Percentiles rank a stretch among this genome's conserved stretches.
These are phyloP conservation scores for Montifringilla adamsi DNA, from an alignment of 2,113 vertebrate genomes.

Conservation along the genomic window DNA sequence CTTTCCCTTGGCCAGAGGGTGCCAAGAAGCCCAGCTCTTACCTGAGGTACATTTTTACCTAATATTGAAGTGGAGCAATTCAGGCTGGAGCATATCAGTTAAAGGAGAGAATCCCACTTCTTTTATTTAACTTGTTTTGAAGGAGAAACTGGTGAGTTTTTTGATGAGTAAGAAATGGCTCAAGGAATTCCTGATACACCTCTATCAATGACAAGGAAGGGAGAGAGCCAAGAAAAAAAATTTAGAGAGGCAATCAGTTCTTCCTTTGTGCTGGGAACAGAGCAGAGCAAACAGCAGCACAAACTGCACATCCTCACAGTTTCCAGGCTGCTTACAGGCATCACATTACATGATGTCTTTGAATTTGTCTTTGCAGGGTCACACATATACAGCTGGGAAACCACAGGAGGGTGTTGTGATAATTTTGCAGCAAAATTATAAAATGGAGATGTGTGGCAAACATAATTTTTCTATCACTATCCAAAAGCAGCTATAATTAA, in stretches of 20 bases:
- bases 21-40: not conserved
- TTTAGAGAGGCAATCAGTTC: not conserved
- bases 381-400: not conserved
- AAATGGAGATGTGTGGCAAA: not conserved
- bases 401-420: not conserved
- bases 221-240: not conserved
- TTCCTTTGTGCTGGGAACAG: not conserved
- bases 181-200: not conserved
- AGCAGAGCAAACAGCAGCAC: not conserved
- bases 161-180: not conserved
- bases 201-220: not conserved
- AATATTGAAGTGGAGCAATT: not conserved
- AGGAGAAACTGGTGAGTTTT: not conserved
- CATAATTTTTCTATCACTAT: not conserved
- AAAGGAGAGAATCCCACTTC: not conserved
- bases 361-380: constrained; percentile 26
- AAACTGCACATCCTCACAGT: not conserved
- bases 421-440: not conserved
- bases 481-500: not conserved
- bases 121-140: not conserved
- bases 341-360: not conserved
- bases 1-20: not conserved
- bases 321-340: not conserved
- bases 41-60: not conserved
- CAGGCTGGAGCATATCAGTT: not conserved